Evolutionary conservation across 2,113 vertebrate genomes (phyloP), one percentile per base, ranked within the genome.

Genomic region (Cyprinodon variegatus): DNA sequence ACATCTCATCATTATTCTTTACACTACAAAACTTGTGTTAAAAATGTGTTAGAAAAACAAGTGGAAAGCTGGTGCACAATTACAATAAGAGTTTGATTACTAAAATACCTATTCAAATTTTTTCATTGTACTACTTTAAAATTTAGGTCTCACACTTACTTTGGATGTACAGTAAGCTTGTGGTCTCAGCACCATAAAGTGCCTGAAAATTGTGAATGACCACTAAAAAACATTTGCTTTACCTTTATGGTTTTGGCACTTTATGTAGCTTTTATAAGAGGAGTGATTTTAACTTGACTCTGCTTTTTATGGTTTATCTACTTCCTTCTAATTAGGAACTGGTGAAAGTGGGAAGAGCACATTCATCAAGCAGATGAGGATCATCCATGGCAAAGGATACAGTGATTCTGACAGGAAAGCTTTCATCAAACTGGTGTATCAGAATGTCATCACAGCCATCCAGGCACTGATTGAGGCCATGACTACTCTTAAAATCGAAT

Each of bases 361-460:
- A 0, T 97, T 98, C 76, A 96, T 97, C 92, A 97, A 99, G 79
- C 96, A 99, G 91, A 98, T 99, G 96, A 95, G 97, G 93, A 99
- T 99, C 93, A 97, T 99, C 89, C 96, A 99, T 46, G 96, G 96
- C 4, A 90, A 83, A 9, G 96, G 96, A 60, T 97, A 96, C 89
- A 93, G 73, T 2, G 95, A 96, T 4, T 88, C 91, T 45, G 96
- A 97, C 61, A 93, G 88, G 68, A 94, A 88, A 67, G 82, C 87
- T 12, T 97, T 95, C 90, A 94, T 90, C 7, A 94, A 91, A 68
- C 80, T 97, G 53, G 93, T 97, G 83, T 95, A 93, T 88, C 95
- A 96, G 86, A 97, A 97, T 77, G 92, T 96, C 68, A 81, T 96
- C 89, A 93, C 90, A 0, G 94, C 95, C 68, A 93, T 97, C 85